A percentile compares a stretch with the other conserved stretches of the same genome.
Evolutionary conservation across 2,113 vertebrate species (phyloP).

Genomic region (Phainopepla nitens): DNA sequence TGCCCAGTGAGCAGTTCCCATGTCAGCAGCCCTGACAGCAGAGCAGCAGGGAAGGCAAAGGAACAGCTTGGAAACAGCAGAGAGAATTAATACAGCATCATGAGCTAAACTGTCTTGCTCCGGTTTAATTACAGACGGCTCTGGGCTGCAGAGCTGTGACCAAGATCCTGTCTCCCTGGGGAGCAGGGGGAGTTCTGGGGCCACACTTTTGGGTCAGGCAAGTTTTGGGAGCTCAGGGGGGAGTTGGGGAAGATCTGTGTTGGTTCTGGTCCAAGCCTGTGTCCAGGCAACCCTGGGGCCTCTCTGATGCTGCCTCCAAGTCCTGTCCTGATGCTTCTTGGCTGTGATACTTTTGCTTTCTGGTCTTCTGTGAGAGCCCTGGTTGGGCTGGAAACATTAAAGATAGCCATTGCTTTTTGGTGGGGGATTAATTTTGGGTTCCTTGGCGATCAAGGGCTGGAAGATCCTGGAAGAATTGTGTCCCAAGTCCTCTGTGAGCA

Average conservation of each 20-base stretch:
- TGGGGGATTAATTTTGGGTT: not conserved
- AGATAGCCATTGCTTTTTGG: not conserved
- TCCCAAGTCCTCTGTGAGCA: not conserved
- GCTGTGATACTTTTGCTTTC: accelerated
- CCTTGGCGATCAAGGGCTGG: not conserved
- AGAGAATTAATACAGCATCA: not conserved
- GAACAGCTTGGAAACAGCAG: conserved; percentile 41
- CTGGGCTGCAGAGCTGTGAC: not conserved
- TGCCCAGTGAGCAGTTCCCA: not conserved
- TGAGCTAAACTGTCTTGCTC: not conserved
- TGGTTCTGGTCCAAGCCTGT: not conserved
- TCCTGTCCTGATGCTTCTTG: not conserved
- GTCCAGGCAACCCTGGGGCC: not conserved
- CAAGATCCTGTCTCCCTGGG: accelerated
- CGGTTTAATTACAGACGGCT: accelerated
- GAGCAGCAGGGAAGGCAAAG: not conserved
- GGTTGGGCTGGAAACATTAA: not conserved
- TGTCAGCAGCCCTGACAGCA: not conserved
- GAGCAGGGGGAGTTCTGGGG: not conserved
- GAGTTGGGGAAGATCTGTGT: accelerated
- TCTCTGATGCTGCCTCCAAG: not conserved
- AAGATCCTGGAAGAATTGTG: not conserved
- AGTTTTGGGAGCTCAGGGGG: not conserved
- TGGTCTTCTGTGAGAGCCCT: not conserved
- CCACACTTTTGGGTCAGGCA: not conserved